These are phyloP conservation scores for Girardinichthys multiradiatus DNA, from an alignment of 2,113 vertebrate genomes.

Conservation along the genomic window DNA sequence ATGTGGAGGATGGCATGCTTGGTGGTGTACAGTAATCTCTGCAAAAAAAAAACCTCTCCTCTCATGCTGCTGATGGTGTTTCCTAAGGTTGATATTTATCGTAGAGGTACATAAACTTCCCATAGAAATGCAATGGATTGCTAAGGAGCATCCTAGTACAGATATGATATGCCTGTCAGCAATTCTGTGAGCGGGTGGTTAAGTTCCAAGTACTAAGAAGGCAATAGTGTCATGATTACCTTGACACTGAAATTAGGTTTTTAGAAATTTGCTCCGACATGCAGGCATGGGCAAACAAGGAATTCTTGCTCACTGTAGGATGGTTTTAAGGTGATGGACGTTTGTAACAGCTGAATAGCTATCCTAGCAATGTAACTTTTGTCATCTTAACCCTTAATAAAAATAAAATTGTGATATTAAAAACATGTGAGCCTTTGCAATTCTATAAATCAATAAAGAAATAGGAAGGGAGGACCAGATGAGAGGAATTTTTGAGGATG, in stretches of 20 bases:
- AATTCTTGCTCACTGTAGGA: no score
- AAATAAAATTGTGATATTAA: background rate
- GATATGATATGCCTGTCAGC: background rate
- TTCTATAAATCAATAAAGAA: conserved; percentile 13
- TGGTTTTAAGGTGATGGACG: no score
- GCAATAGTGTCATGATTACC: no score
- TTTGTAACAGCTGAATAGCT: no score
- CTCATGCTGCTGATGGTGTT: background rate
- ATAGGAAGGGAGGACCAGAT: conserved; percentile 14
- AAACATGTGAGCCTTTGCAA: background rate
- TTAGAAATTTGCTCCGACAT: no score
- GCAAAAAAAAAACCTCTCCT: background rate
- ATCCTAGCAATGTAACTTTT: no score
- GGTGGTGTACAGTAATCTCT: background rate
- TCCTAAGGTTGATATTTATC: background rate
- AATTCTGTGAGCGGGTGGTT: no score
- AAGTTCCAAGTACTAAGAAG: no score
- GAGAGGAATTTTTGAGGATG: conserved; percentile 23
- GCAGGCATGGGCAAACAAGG: no score
- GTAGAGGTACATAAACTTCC: background rate
- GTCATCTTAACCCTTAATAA: background rate
- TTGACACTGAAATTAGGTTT: no score
- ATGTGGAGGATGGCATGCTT: background rate
- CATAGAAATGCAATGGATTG: background rate
- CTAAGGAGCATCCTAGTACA: background rate